Evolutionary conservation across 2,113 vertebrate species (phyloP).

Genomic region (Anoplopoma fimbria): DNA sequence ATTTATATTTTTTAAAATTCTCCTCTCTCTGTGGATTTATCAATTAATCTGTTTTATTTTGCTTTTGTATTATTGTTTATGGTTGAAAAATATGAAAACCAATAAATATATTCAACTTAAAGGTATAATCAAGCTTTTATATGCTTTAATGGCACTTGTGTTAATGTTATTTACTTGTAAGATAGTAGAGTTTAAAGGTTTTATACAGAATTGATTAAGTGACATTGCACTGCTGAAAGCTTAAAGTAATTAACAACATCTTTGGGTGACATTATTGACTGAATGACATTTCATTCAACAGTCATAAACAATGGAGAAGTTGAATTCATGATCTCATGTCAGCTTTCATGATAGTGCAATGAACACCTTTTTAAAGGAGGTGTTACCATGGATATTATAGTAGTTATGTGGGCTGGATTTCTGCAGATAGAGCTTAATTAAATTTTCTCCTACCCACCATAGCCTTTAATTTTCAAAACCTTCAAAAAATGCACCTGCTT

Average conservation of each 20-base stretch:
- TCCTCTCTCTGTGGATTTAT: background rate
- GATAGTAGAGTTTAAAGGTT: background rate
- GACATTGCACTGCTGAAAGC: background rate
- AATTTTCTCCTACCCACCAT: slow-evolving; percentile 56
- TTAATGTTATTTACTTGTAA: background rate
- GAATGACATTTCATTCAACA: background rate
- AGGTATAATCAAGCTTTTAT: no score
- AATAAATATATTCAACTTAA: background rate
- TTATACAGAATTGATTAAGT: background rate
- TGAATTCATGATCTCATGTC: slow-evolving; percentile 22
- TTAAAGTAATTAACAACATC: background rate
- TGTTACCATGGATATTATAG: slow-evolving; percentile 64
- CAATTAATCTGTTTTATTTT: background rate
- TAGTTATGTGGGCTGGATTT: slow-evolving; percentile 62
- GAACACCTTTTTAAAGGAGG: slow-evolving; percentile 46
- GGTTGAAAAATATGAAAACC: background rate
- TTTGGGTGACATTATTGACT: background rate
- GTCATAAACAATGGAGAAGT: background rate
- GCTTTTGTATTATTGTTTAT: background rate
- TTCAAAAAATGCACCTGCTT: slow-evolving; percentile 32
- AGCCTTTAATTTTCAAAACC: slow-evolving; percentile 53
- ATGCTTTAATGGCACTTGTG: background rate
- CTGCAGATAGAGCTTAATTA: slow-evolving; percentile 61
- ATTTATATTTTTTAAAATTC: background rate
- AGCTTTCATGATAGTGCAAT: slow-evolving; percentile 7